Conservation (phyloP, 2,113 vertebrate genomes). For the Rhinichthys klamathensis region DNA sequence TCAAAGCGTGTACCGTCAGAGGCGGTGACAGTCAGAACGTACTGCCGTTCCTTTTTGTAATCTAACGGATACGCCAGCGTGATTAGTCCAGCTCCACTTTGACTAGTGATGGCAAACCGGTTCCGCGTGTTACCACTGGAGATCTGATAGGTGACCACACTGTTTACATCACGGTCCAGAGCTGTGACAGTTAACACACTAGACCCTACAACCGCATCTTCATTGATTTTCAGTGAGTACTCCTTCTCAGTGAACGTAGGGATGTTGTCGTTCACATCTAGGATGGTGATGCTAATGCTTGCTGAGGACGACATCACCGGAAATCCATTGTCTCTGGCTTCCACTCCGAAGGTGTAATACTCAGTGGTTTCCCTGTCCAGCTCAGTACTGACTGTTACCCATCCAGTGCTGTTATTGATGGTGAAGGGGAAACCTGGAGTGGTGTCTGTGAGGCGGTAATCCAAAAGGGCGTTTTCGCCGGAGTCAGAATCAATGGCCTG, state of each 20-base stretch:
- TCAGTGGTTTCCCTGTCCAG: constrained; percentile 91
- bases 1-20: constrained; percentile 91
- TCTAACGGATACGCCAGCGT: constrained; percentile 92
- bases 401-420: constrained; percentile 95
- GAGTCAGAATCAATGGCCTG: constrained; percentile 94
- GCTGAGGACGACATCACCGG: constrained; percentile 92
- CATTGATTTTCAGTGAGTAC: constrained; percentile 91
- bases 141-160: constrained; percentile 96
- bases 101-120: constrained; percentile 95
- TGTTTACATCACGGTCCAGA: constrained; percentile 90
- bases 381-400: constrained; percentile 87
- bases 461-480: constrained; percentile 88
- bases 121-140: constrained; percentile 96
- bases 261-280: constrained; percentile 94
- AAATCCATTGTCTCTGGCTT: constrained; percentile 88
- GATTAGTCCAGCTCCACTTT: constrained; percentile 92
- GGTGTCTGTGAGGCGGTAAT: constrained; percentile 85
- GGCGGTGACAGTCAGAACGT: constrained; percentile 89
- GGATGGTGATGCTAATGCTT: constrained; percentile 89
- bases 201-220: constrained; percentile 90
- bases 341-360: constrained; percentile 90
- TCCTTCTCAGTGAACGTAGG: constrained; percentile 89
- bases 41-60: constrained; percentile 97
- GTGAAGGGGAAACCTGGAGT: constrained; percentile 84
- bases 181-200: constrained; percentile 90